Conservation (phyloP, 2,888 invertebrate genomes). For the Candidula unifasciata region DNA sequence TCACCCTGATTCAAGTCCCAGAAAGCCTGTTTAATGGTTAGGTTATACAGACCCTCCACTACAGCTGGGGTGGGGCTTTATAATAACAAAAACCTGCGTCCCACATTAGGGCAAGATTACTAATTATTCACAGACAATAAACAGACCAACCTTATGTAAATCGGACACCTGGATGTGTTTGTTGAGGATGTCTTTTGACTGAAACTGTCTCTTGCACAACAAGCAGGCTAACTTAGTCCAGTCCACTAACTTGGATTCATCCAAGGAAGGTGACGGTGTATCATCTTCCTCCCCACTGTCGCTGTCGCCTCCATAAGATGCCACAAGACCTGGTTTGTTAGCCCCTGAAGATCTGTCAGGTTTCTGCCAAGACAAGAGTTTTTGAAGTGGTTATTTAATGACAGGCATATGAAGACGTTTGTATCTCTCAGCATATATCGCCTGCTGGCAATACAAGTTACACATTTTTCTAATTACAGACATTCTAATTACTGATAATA, state of each 20-base stretch:
- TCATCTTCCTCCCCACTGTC: slow-evolving; percentile 83
- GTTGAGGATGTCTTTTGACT: slow-evolving; percentile 90
- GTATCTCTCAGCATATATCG: too few relatives aligned
- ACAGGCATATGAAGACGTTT: background rate
- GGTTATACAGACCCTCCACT: too few relatives aligned
- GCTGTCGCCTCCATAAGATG: slow-evolving; percentile 88
- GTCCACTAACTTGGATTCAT: slow-evolving; percentile 83
- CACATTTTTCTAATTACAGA: too few relatives aligned
- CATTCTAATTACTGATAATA: too few relatives aligned
- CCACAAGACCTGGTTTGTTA: slow-evolving; percentile 80
- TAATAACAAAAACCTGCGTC: too few relatives aligned
- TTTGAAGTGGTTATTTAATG: background rate
- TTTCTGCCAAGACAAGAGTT: slow-evolving; percentile 21
- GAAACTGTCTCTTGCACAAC: slow-evolving; percentile 95
- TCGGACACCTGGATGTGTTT: slow-evolving; percentile 95
- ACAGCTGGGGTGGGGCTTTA: too few relatives aligned
- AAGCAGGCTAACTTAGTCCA: slow-evolving; percentile 93
- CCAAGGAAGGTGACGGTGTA: slow-evolving; percentile 52
- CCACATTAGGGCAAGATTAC: too few relatives aligned
- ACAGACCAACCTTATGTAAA: slow-evolving; percentile 85
- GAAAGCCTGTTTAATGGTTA: too few relatives aligned
- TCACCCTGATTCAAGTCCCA: too few relatives aligned
- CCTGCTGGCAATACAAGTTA: too few relatives aligned
- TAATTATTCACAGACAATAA: too few relatives aligned
- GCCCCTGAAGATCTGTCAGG: slow-evolving; percentile 17